These are phyloP conservation scores for Conger conger DNA, from an alignment of 2,113 vertebrate species.

Conservation along the genomic window DNA sequence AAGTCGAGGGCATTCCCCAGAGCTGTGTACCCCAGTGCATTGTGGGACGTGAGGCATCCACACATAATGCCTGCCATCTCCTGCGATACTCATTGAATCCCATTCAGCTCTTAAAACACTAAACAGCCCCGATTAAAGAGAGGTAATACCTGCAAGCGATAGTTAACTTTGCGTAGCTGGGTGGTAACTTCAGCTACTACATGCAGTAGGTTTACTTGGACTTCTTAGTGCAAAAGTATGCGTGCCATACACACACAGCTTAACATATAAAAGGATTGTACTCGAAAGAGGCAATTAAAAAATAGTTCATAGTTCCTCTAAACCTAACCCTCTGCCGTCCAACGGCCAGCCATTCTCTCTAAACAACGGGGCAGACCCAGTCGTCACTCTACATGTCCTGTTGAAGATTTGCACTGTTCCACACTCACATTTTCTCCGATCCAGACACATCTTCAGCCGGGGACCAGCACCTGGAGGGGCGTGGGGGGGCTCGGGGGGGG, in stretches of 20 bases:
- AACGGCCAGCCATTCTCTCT: background rate
- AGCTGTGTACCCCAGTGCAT: background rate
- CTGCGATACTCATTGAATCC: background rate
- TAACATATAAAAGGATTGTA: background rate
- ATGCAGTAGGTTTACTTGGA: background rate
- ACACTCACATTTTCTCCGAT: constrained; percentile 38
- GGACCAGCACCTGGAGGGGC: background rate
- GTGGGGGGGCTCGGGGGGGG: constrained; percentile 9
- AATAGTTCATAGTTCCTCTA: background rate
- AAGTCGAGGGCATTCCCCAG: background rate
- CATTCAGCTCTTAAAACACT: constrained; percentile 6
- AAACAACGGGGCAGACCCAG: constrained; percentile 22
- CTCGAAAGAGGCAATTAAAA: background rate
- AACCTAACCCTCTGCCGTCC: background rate
- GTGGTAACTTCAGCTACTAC: background rate
- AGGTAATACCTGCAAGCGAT: background rate
- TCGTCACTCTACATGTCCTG: constrained; percentile 45
- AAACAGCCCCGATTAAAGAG: background rate
- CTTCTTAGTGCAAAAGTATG: background rate
- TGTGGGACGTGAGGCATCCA: background rate
- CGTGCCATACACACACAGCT: background rate
- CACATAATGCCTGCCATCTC: background rate
- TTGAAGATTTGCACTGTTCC: constrained; percentile 61
- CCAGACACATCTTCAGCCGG: constrained; percentile 34
- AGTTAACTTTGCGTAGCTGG: no score